Evolutionary conservation across 2,888 invertebrate species (phyloP), one percentile per base, ranked within the genome.

Genomic region (Agonopterix arenella): DNA sequence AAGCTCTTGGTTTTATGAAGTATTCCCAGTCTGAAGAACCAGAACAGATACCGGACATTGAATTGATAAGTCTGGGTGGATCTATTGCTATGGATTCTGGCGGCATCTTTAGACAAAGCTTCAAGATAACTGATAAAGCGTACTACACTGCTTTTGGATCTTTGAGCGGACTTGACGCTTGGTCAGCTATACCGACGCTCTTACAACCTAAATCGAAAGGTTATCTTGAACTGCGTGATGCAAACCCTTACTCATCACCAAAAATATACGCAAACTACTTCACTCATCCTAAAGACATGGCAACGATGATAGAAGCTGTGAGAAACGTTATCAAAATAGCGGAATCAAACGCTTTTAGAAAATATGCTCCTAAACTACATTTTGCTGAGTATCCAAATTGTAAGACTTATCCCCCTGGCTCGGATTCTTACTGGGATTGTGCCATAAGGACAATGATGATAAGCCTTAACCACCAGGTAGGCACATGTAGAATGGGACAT

Each of bases 241-340:
- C 90, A n/a, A 92, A 96, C 80, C 95, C 96, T 0, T 90, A 92
- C 48, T 92, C 94, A 1, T 91, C 93, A 65, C 96, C 97, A 0
- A 89, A 93, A 53, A 90, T 97, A 51, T 92, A 94, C 62, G 93
- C 95, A 0, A 95, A 97, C 62, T 97, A 96, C 69, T 91, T 96
- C 52, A 89, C 91, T 0, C 91, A 95, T 66, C 90, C 91, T 10
- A 85, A 90, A 50, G 90, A 96, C 61, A 71, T 93, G 45, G 84
- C 86, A 11, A 91, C 91, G 0, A 57, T 93, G 11, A 76, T 92
- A 36, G 90, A 90, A 51, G 93, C 92, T 16, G 85, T 93, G 4
- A 93, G 92, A 66, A 90, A 91, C 52, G 75, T 91, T 0, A 90
- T 93, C 45, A 81, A 89, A 49, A 73, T 95, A 4, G 86, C 90